Base-by-base conservation (phyloP, 2,113 vertebrate species). In the Phainopepla nitens region DNA sequence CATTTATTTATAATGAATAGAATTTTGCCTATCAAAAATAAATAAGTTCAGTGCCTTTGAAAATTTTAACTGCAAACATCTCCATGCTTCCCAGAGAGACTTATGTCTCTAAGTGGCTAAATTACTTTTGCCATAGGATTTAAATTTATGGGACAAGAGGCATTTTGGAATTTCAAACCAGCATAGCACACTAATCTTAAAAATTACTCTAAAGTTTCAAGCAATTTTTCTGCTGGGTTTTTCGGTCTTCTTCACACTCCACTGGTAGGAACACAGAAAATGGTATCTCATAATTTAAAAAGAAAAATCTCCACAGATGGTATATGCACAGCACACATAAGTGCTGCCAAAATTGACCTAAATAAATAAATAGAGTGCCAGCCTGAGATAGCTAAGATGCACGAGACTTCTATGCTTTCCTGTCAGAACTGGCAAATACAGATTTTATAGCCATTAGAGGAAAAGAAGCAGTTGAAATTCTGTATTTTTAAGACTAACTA, bases 331-430 rank as follows among this genome's bases (percentile, higher is more conserved):
- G 90, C n/a, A 95, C 42, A 84, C 65, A 91, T 33, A 87, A 84
- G 51, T 77, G 82, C 49, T 82, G 44, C 90, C 92, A 89, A 64
- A 93, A 89, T 4, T 88, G 71, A 89, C 61, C 75, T 89, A 73
- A 89, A 94, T 87, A 39, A 93, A 92, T 93, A 82, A 95, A 93
- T 83, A 88, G 44, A 88, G 75, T 42, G 79, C 28, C 36, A 88
- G n/a, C 20, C 42, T 86, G 62, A 93, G 87, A 49, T 2, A 84
- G n/a, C 16, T 51, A 7, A 70, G 44, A 71, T 68, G 89, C 8
- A 82, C 14, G 27, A 77, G 42, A 54, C 29, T 89, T 62, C 44
- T 24, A 3, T 11, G 13, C 29, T 53, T 65, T 70, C 36, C 70
- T 69, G 54, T 42, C 79, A 92, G 27, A 89, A 84, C n/a, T 54